A percentile compares a stretch with the other conserved stretches of the same genome.
phyloP scores from a whole-genome alignment of 2,113 vertebrate species.

The Crotalus helleri region DNA sequence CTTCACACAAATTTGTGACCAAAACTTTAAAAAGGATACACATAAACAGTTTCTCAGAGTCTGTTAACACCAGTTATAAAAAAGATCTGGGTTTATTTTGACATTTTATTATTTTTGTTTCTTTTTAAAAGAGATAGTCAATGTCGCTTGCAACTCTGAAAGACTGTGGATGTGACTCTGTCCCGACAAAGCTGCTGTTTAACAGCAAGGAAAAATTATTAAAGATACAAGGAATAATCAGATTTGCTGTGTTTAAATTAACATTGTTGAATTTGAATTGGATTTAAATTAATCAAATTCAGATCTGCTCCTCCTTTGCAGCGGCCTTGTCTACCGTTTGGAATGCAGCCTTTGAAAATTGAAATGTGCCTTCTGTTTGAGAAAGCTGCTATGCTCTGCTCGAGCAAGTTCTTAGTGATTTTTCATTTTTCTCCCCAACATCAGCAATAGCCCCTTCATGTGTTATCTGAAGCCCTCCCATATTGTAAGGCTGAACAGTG shows the following conservation, averaged over 20 bases:
- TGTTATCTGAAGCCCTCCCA: background rate
- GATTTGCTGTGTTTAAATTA: background rate
- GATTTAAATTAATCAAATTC: background rate
- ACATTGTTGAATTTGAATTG: background rate
- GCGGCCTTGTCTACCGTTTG: background rate
- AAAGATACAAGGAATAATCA: background rate
- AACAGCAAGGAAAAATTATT: background rate
- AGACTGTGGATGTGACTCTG: background rate
- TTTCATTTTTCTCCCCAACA: background rate
- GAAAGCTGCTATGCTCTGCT: background rate
- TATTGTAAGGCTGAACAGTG: background rate
- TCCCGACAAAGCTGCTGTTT: background rate
- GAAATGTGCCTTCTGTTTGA: background rate
- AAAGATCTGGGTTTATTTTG: background rate
- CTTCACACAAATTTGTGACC: background rate
- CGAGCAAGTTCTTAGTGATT: background rate
- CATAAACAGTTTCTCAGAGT: background rate
- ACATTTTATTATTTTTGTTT: background rate
- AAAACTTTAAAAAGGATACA: background rate
- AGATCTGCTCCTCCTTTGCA: background rate
- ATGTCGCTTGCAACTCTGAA: background rate
- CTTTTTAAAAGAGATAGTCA: background rate
- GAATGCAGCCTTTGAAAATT: background rate
- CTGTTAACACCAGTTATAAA: background rate
- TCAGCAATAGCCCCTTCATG: background rate